Conservation (phyloP, 1,140 invertebrate species). For the Drosophila sp. region DNA sequence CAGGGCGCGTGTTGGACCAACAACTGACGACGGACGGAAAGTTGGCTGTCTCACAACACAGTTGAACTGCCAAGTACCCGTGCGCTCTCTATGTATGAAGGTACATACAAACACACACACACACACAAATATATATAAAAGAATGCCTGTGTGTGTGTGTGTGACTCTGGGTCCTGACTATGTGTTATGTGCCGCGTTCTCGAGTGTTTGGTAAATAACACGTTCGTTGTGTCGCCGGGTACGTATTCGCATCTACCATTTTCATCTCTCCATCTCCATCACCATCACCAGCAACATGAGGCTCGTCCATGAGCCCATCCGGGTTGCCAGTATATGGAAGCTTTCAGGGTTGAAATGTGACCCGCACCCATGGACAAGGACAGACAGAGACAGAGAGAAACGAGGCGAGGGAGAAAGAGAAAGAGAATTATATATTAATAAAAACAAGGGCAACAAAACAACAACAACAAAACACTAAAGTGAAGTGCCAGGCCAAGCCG, state of each 20-base stretch:
- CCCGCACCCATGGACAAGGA: constrained; percentile 11
- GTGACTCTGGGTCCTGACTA: constrained; percentile 20
- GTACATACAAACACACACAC: neutral
- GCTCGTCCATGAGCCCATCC: neutral
- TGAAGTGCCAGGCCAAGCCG: constrained; percentile 55
- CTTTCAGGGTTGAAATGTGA: constrained; percentile 70
- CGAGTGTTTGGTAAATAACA: constrained; percentile 81
- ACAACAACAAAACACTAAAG: constrained; percentile 47
- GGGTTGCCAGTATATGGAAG: constrained; percentile 32
- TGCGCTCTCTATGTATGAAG: neutral
- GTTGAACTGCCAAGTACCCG: constrained; percentile 16
- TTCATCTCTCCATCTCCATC: constrained; percentile 25
- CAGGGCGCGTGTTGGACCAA: constrained; percentile 34
- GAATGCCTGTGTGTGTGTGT: constrained; percentile 1
- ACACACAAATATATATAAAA: neutral
- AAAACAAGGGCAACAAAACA: constrained; percentile 49
- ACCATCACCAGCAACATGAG: constrained; percentile 24
- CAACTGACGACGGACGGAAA: constrained; percentile 28
- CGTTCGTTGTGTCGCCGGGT: constrained; percentile 75
- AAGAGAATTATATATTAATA: constrained; percentile 55
- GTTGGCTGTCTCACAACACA: constrained; percentile 13
- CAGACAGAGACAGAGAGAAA: no score
- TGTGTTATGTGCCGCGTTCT: constrained; percentile 74
- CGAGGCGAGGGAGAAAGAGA: neutral
- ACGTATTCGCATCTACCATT: constrained; percentile 49